Conservation (phyloP, 1,140 invertebrate species). For the Euura saliciscinereae region DNA sequence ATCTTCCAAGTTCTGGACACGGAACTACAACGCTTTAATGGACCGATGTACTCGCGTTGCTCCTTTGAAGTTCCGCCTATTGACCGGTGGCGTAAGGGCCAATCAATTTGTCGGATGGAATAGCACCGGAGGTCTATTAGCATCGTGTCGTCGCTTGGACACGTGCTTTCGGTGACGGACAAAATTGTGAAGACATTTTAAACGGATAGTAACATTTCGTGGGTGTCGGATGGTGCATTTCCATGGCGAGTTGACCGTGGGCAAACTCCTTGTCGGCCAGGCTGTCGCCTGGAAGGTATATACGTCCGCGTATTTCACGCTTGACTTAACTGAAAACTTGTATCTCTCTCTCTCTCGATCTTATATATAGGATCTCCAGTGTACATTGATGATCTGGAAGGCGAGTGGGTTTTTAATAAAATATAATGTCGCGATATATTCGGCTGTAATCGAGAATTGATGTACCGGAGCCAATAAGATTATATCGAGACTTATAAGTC, state of each 20-base stretch:
- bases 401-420: neutral
- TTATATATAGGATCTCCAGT: too few species aligned
- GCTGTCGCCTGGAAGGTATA: constrained; percentile 54
- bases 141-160: neutral
- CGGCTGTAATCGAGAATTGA: constrained; percentile 7
- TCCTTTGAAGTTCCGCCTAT: neutral
- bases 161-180: neutral
- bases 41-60: neutral
- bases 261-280: constrained; percentile 53
- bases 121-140: neutral
- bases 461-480: constrained; percentile 44
- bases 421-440: neutral
- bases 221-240: constrained; percentile 26
- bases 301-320: constrained; percentile 54
- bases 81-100: neutral
- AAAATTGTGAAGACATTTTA: neutral
- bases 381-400: too few species aligned
- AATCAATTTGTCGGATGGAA: constrained; percentile 5
- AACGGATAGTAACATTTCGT: neutral
- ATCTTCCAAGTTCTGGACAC: neutral
- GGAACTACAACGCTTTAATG: neutral
- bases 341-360: constrained; percentile 34
- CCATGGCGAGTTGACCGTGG: constrained; percentile 52
- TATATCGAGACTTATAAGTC: constrained; percentile 45
- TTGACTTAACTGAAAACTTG: constrained; percentile 52